phyloP scores from a whole-genome alignment of 2,113 vertebrate genomes.

The Sinocyclocheilus anshuiensis region DNA sequence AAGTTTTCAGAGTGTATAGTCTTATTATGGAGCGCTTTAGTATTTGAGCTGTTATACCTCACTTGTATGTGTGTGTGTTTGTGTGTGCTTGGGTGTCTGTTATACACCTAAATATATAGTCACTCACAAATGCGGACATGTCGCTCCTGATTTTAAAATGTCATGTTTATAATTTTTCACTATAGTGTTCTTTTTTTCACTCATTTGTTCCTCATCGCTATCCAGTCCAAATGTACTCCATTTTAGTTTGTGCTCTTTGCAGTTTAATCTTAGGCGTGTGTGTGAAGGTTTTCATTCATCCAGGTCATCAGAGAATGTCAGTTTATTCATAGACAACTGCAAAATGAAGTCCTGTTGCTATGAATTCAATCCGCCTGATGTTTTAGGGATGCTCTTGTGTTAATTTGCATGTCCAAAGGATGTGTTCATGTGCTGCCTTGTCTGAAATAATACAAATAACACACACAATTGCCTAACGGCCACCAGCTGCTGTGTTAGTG shows the following conservation, averaged over 20 bases:
- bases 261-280: background rate
- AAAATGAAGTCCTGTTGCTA: background rate
- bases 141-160: background rate
- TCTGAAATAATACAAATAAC: conserved; percentile 21
- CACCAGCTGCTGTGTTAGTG: conserved; percentile 43
- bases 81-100: conserved; percentile 8
- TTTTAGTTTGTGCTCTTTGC: background rate
- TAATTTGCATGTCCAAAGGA: background rate
- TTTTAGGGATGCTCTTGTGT: background rate
- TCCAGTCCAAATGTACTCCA: background rate
- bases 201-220: background rate
- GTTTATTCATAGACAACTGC: background rate
- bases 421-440: conserved; percentile 21
- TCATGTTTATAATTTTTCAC: background rate
- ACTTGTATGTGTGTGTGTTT: conserved; percentile 27
- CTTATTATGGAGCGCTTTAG: conserved; percentile 40
- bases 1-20: conserved; percentile 38
- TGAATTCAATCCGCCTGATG: background rate
- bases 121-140: background rate
- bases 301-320: background rate
- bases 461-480: background rate
- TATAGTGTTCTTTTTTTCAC: background rate
- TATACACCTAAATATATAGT: background rate
- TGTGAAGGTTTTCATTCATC: background rate
- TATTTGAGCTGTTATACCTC: conserved; percentile 47